These are phyloP conservation scores for Stomatorhinus walkeri DNA, from an alignment of 2,797 vertebrate species.

Conservation along the genomic window DNA sequence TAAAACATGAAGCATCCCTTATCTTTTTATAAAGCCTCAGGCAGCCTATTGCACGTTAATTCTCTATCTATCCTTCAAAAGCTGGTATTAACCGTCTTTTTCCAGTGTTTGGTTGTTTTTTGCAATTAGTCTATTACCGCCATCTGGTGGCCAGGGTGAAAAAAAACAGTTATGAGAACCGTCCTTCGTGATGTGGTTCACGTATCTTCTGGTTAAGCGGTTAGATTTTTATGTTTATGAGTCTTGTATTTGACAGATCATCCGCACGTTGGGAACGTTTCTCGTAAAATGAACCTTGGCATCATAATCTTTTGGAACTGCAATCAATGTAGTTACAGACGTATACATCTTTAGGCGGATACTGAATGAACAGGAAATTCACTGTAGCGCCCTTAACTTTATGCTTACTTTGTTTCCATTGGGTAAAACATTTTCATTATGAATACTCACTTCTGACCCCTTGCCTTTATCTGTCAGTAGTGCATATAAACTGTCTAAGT, in stretches of 20 bases:
- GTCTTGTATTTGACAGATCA: background rate
- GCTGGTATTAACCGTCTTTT: background rate
- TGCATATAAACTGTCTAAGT: background rate
- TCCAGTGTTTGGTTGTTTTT: background rate
- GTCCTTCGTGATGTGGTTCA: background rate
- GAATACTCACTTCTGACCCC: background rate
- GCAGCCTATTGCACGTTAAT: background rate
- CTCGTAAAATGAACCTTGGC: background rate
- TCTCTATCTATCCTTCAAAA: background rate
- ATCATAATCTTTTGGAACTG: background rate
- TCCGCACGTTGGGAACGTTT: background rate
- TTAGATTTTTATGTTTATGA: constrained; percentile 1
- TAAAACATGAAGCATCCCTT: background rate
- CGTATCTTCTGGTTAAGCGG: background rate
- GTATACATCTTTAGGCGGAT: background rate
- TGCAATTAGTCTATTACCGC: background rate
- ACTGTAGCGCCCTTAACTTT: background rate
- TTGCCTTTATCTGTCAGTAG: background rate
- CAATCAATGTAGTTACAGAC: background rate
- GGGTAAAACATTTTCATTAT: background rate
- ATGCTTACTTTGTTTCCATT: background rate
- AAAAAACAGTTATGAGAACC: background rate
- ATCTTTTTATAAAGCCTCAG: background rate
- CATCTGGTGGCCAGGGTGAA: background rate
- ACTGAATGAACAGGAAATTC: background rate